phyloP scores from a whole-genome alignment of 1,140 invertebrate genomes.

The Temnothorax nylanderi region DNA sequence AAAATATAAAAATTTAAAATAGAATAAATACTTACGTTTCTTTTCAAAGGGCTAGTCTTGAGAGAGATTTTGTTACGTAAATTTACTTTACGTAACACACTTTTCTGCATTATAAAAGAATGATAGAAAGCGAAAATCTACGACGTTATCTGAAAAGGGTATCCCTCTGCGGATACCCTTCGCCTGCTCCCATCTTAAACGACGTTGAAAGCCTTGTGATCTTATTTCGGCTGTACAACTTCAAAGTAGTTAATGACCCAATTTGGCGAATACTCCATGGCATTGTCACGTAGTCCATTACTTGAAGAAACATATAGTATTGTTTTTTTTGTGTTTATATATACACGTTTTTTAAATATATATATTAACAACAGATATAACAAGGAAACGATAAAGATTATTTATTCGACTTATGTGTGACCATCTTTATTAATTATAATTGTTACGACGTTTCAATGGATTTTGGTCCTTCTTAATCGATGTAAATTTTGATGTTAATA shows the following conservation, averaged over 20 bases:
- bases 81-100: slow-evolving; percentile 10
- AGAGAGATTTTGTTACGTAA: background rate
- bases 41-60: background rate
- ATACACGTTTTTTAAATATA: no score
- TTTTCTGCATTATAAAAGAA: slow-evolving; percentile 36
- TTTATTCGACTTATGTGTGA: no score
- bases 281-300: slow-evolving; percentile 41
- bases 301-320: slow-evolving; percentile 2
- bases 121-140: slow-evolving; percentile 8
- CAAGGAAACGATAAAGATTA: background rate
- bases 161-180: background rate
- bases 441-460: no score
- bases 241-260: slow-evolving; percentile 60
- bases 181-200: slow-evolving; percentile 26
- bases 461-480: no score
- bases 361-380: background rate
- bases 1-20: background rate
- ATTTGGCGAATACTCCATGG: slow-evolving; percentile 34
- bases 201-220: slow-evolving; percentile 42
- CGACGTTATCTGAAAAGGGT: slow-evolving; percentile 37
- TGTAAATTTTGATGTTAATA: no score
- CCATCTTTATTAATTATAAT: no score
- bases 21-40: background rate
- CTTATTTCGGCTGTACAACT: slow-evolving; percentile 44
- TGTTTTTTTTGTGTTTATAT: background rate